Percentiles rank a stretch among this genome's conserved stretches.
These are phyloP conservation scores for Cygnus olor DNA, from an alignment of 2,797 vertebrate genomes.

Conservation along the genomic window DNA sequence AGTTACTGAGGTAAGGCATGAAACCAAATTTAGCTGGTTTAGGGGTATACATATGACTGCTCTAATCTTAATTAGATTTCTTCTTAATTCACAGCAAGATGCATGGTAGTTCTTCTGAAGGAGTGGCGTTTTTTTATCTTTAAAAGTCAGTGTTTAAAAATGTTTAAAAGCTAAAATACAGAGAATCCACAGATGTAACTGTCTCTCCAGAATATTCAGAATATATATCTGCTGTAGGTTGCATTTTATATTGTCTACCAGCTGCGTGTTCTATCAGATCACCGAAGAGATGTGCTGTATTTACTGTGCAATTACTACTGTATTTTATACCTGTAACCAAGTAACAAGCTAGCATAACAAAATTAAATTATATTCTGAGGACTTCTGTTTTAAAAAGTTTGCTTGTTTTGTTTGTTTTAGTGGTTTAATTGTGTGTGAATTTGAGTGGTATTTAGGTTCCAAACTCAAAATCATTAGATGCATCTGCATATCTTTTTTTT, in stretches of 20 bases:
- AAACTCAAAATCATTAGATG: background rate
- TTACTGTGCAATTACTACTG: background rate
- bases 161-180: background rate
- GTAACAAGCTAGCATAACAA: background rate
- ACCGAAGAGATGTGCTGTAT: background rate
- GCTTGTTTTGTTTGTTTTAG: background rate
- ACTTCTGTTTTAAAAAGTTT: background rate
- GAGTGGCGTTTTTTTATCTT: background rate
- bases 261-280: background rate
- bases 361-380: background rate
- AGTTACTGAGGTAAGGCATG: background rate
- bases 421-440: background rate
- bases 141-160: background rate
- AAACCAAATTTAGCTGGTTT: background rate
- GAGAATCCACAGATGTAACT: background rate
- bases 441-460: background rate
- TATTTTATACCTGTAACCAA: background rate
- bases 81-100: background rate
- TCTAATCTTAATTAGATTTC: background rate
- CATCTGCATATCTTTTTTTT: background rate
- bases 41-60: accelerated
- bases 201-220: background rate
- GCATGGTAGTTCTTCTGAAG: background rate
- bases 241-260: background rate
- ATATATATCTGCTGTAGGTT: background rate